Conservation (phyloP, 2,888 invertebrate species). For the Pseudococcus viburni region DNA sequence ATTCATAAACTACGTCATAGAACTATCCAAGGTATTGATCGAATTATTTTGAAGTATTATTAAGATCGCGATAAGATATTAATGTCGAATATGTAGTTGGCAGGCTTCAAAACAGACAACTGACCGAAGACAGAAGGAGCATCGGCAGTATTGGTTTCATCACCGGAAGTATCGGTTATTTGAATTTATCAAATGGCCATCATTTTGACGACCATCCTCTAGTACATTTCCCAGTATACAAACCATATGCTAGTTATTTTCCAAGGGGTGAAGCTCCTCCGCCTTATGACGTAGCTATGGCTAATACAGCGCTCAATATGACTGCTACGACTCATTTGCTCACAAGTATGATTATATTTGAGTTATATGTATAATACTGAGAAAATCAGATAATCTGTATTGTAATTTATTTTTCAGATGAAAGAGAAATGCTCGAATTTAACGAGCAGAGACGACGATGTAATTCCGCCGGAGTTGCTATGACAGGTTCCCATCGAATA, state of each 20-base stretch:
- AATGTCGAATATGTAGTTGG: not conserved
- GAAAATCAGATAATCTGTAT: not conserved
- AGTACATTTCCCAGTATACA: constrained; percentile 70
- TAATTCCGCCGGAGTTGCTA: constrained; percentile 47
- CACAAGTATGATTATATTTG: constrained; percentile 8
- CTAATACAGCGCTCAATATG: constrained; percentile 70
- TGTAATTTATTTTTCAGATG: constrained; percentile 1
- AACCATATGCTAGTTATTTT: constrained; percentile 84
- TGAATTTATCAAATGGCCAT: constrained; percentile 72
- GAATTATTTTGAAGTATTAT: no score
- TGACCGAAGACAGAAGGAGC: constrained; percentile 80
- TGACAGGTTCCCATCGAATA: not conserved
- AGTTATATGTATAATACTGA: not conserved
- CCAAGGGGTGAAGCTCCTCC: constrained; percentile 91
- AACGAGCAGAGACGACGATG: constrained; percentile 47
- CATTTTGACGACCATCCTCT: constrained; percentile 69
- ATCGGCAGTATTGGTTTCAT: constrained; percentile 84
- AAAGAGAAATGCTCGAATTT: constrained; percentile 22
- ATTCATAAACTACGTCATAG: constrained; percentile 87
- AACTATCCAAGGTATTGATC: constrained; percentile 70
- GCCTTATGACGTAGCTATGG: constrained; percentile 88
- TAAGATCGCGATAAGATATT: no score
- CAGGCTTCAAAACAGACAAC: constrained; percentile 55
- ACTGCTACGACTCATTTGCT: constrained; percentile 33
- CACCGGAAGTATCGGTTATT: constrained; percentile 84